phyloP scores from a whole-genome alignment of 1,140 invertebrate genomes.

The Myzus persicae region DNA sequence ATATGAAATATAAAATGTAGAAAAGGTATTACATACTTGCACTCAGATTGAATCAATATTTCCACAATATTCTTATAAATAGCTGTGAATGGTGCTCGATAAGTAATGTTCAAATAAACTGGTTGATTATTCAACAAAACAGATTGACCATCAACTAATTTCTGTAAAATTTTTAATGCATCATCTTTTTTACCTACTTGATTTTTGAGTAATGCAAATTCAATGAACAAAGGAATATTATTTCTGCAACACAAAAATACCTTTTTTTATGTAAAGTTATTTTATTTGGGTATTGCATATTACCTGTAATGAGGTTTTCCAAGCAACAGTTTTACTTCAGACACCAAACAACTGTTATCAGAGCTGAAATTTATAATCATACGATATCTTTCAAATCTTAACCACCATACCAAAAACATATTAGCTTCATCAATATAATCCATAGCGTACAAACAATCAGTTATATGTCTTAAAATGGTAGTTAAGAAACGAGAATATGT shows the following conservation, averaged over 20 bases:
- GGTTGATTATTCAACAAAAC: slow-evolving; percentile 43
- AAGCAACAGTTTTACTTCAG: slow-evolving; percentile 68
- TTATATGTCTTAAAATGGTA: slow-evolving; percentile 49
- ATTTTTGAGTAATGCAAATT: slow-evolving; percentile 72
- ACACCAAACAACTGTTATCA: slow-evolving; percentile 63
- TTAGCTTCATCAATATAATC: slow-evolving; percentile 37
- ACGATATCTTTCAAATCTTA: slow-evolving; percentile 68
- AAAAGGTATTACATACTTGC: slow-evolving; percentile 27
- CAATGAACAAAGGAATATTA: slow-evolving; percentile 65
- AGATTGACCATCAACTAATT: slow-evolving; percentile 35
- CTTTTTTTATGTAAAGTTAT: not conserved
- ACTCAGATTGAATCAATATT: slow-evolving; percentile 56
- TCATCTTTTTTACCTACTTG: slow-evolving; percentile 67
- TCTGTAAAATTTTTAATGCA: slow-evolving; percentile 61
- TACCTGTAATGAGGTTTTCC: slow-evolving; percentile 66
- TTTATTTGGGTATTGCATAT: slow-evolving; percentile 63
- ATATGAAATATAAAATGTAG: not conserved
- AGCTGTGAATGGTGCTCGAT: slow-evolving; percentile 33
- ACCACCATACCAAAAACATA: slow-evolving; percentile 70
- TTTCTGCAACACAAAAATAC: slow-evolving; percentile 38
- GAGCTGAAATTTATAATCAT: slow-evolving; percentile 39
- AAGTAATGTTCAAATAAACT: slow-evolving; percentile 42
- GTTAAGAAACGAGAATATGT: slow-evolving; percentile 48
- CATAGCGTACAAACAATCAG: slow-evolving; percentile 49
- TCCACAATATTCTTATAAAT: slow-evolving; percentile 59